Percentiles rank a stretch among this genome's conserved stretches.
phyloP scores from a whole-genome alignment of 1,140 invertebrate species.

The Lucilia cuprina region DNA sequence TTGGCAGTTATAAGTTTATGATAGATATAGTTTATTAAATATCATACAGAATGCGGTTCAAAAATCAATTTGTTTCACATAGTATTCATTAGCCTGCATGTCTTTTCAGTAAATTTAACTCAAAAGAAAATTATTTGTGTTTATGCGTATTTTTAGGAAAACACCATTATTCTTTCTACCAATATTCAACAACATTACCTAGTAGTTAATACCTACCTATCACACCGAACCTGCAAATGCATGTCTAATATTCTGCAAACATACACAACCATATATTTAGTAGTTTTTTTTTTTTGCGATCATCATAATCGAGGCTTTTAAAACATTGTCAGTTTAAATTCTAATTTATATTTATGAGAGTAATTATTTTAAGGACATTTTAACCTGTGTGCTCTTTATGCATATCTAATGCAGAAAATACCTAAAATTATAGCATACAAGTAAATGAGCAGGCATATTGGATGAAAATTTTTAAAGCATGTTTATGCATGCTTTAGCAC shows the following conservation, averaged over 20 bases:
- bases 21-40: too few relatives aligned
- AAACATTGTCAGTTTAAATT: slow-evolving; percentile 9
- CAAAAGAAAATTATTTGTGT: too few relatives aligned
- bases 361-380: slow-evolving; percentile 8
- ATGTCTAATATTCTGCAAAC: not conserved
- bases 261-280: not conserved
- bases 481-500: not conserved
- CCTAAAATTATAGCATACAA: too few relatives aligned
- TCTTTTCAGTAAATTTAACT: too few relatives aligned
- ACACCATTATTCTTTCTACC: too few relatives aligned
- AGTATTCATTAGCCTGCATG: too few relatives aligned
- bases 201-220: not conserved
- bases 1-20: too few relatives aligned
- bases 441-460: not conserved
- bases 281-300: not conserved
- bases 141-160: too few relatives aligned
- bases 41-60: too few relatives aligned
- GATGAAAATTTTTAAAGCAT: not conserved
- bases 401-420: not conserved
- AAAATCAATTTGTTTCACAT: too few relatives aligned
- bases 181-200: too few relatives aligned
- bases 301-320: not conserved
- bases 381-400: not conserved
- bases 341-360: slow-evolving; percentile 15
- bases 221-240: not conserved